phyloP scores from a whole-genome alignment of 2,113 vertebrate species.

The Speoplatyrhinus poulsoni region DNA sequence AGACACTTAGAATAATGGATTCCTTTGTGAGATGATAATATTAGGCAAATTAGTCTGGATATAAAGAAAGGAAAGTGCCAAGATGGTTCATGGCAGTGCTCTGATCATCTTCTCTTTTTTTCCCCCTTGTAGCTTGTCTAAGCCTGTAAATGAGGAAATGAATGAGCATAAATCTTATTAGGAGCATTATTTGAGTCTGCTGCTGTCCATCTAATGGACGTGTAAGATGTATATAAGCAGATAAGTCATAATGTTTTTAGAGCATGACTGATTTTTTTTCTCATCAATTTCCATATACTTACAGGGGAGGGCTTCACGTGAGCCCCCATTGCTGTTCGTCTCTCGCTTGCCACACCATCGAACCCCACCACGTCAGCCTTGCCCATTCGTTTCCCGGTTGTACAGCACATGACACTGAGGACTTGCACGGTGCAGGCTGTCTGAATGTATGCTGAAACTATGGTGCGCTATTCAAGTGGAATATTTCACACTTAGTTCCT shows the following conservation, averaged over 20 bases:
- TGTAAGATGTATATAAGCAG: conserved; percentile 16
- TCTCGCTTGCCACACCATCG: conserved; percentile 16
- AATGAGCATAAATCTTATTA: conserved; percentile 73
- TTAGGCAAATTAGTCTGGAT: conserved; percentile 69
- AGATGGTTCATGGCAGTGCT: conserved; percentile 58
- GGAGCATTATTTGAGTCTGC: conserved; percentile 45
- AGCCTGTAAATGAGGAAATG: conserved; percentile 60
- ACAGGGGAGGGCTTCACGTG: conserved; percentile 1
- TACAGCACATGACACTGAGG: neutral
- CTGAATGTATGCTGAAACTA: conserved; percentile 25
- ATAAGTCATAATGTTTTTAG: conserved; percentile 22
- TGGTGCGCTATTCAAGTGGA: conserved; percentile 52
- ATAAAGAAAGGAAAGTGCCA: conserved; percentile 58
- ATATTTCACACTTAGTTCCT: conserved; percentile 54
- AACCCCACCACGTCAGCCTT: conserved; percentile 14
- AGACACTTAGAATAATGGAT: conserved; percentile 34
- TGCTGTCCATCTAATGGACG: conserved; percentile 24
- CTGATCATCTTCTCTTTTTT: conserved; percentile 64
- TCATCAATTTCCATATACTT: conserved; percentile 18
- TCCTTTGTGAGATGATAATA: conserved; percentile 62
- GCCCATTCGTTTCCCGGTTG: neutral
- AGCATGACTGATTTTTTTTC: conserved; percentile 26
- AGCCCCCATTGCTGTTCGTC: conserved; percentile 11
- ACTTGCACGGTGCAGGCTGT: conserved; percentile 15
- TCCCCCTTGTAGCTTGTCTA: conserved; percentile 58